phyloP scores from a whole-genome alignment of 2,113 vertebrate genomes.

The Thermophis baileyi region DNA sequence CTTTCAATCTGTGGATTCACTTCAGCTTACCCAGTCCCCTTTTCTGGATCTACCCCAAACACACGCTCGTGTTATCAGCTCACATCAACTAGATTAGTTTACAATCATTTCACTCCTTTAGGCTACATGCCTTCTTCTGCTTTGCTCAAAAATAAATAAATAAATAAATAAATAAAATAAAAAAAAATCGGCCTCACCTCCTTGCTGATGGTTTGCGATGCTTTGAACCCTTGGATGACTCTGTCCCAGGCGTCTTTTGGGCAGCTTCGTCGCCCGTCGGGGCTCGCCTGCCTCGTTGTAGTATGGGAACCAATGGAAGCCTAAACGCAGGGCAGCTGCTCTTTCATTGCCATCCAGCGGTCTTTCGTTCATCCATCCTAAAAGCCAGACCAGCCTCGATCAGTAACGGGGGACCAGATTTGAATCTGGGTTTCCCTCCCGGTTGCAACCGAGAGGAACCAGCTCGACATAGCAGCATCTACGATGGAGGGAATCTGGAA shows the following conservation, averaged over 20 bases:
- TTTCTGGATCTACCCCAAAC: not conserved
- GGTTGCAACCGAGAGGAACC: not conserved
- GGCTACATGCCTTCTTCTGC: not conserved
- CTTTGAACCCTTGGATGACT: not conserved
- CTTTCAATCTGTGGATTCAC: not conserved
- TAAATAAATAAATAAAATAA: no score
- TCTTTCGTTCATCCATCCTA: constrained; percentile 18
- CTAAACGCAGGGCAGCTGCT: not conserved
- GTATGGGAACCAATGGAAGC: constrained; percentile 1
- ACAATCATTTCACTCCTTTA: not conserved
- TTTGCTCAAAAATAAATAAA: not conserved
- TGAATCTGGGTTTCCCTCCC: not conserved
- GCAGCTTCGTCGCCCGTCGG: no score
- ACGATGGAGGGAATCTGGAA: not conserved
- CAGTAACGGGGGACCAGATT: not conserved
- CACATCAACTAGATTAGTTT: not conserved
- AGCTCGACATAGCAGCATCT: not conserved
- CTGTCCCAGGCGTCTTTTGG: not conserved
- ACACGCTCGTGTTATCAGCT: not conserved
- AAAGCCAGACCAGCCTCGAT: not conserved
- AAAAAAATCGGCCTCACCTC: not conserved
- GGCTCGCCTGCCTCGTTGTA: not conserved
- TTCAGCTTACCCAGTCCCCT: not conserved
- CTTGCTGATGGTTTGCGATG: not conserved
- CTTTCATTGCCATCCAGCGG: not conserved